These are phyloP conservation scores for Siniperca chuatsi DNA, from an alignment of 2,113 vertebrate species.

Conservation along the genomic window DNA sequence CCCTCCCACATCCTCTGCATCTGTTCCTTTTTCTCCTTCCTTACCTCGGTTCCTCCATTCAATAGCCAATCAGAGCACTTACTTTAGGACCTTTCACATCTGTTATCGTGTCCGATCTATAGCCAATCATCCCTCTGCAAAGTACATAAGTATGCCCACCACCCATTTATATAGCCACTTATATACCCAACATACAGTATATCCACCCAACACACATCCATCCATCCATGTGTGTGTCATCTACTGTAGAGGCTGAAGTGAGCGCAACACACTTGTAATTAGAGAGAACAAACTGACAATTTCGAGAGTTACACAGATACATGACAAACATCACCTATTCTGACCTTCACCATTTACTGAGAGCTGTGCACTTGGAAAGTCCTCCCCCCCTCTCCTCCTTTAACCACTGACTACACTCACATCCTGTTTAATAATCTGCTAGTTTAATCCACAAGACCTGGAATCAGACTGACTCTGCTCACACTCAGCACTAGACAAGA, in stretches of 20 bases:
- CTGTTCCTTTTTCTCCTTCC: slow-evolving; percentile 41
- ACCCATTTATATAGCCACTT: not conserved
- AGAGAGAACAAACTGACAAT: not conserved
- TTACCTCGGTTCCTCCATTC: slow-evolving; percentile 27
- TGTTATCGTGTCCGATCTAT: not conserved
- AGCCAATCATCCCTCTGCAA: slow-evolving; percentile 15
- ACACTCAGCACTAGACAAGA: not conserved
- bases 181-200: not conserved
- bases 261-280: not conserved
- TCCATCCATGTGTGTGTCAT: not conserved
- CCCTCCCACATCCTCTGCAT: slow-evolving; percentile 30
- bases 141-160: not conserved
- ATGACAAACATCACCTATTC: not conserved
- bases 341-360: not conserved
- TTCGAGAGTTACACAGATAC: not conserved
- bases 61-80: slow-evolving; percentile 47
- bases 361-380: not conserved
- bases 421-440: slow-evolving; percentile 1
- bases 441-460: not conserved
- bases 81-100: not conserved
- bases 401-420: not conserved
- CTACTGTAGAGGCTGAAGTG: not conserved
- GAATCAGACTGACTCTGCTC: not conserved
- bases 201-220: not conserved
- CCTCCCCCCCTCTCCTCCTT: not conserved